Evolutionary conservation across 2,888 invertebrate species (phyloP).

Genomic region (Diaprepes abbreviatus): DNA sequence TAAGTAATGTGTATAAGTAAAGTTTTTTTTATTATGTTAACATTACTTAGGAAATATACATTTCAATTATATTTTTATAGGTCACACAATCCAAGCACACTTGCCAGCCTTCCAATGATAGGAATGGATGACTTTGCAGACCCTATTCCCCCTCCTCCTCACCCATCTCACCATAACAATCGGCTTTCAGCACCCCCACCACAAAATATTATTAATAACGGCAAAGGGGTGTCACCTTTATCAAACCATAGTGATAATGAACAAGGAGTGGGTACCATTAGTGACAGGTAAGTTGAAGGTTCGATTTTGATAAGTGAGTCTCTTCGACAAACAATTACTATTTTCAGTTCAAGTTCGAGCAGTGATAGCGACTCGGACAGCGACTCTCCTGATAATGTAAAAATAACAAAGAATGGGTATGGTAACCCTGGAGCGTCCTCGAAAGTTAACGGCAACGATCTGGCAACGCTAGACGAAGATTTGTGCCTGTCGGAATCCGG

Average conservation of each 20-base stretch:
- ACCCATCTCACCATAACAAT: constrained; percentile 36
- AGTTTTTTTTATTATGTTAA: too few relatives aligned
- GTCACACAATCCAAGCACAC: constrained; percentile 72
- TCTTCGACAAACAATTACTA: background rate
- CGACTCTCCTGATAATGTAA: constrained; percentile 52
- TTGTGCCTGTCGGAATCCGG: constrained; percentile 89
- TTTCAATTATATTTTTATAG: constrained; percentile 38
- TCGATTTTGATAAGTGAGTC: background rate
- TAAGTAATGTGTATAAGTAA: constrained; percentile 44
- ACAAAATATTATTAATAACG: constrained; percentile 26
- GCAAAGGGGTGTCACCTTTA: constrained; percentile 41
- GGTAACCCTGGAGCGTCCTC: constrained; percentile 16
- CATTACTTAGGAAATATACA: too few relatives aligned
- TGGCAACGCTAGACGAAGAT: constrained; percentile 79
- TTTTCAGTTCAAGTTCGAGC: constrained; percentile 54
- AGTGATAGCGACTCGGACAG: constrained; percentile 67
- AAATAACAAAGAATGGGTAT: constrained; percentile 51
- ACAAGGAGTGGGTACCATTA: constrained; percentile 59
- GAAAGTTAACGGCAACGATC: constrained; percentile 40
- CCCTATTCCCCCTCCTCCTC: constrained; percentile 54
- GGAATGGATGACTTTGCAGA: constrained; percentile 74
- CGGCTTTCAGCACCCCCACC: constrained; percentile 32
- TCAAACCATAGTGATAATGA: constrained; percentile 51
- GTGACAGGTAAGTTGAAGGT: constrained; percentile 35
- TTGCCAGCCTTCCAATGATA: constrained; percentile 81